These are phyloP conservation scores for Cygnus atratus DNA, from an alignment of 2,113 vertebrate species.

Conservation along the genomic window DNA sequence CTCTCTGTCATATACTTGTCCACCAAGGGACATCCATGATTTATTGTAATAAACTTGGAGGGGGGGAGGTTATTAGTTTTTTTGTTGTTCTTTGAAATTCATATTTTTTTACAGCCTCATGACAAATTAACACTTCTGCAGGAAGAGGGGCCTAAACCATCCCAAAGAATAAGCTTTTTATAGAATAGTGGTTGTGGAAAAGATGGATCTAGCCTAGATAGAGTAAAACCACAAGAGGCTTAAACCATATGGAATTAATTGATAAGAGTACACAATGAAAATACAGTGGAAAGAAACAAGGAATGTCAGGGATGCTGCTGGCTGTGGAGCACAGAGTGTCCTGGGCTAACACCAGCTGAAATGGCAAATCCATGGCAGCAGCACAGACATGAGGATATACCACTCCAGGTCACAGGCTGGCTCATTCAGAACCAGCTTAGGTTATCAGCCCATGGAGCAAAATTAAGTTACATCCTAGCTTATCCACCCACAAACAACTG, in stretches of 20 bases:
- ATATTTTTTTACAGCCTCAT: neutral
- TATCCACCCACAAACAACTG: neutral
- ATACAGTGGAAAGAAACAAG: neutral
- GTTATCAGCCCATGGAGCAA: neutral
- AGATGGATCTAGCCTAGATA: neutral
- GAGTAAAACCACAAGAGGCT: neutral
- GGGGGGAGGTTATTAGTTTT: too few species aligned
- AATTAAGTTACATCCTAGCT: neutral
- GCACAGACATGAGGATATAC: neutral
- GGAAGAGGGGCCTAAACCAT: neutral
- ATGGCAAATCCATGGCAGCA: neutral
- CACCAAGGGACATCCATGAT: neutral
- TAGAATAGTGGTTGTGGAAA: neutral
- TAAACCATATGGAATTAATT: neutral
- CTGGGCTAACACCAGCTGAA: neutral
- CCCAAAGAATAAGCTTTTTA: neutral
- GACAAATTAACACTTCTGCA: neutral
- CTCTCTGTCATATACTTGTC: neutral
- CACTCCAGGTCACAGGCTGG: neutral
- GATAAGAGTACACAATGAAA: neutral
- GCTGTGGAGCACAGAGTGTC: neutral
- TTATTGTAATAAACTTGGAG: neutral
- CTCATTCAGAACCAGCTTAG: neutral
- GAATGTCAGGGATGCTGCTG: neutral
- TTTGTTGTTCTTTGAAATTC: neutral